Evolutionary conservation across 2,113 vertebrate species (phyloP).

Genomic region (Halcyon senegalensis): DNA sequence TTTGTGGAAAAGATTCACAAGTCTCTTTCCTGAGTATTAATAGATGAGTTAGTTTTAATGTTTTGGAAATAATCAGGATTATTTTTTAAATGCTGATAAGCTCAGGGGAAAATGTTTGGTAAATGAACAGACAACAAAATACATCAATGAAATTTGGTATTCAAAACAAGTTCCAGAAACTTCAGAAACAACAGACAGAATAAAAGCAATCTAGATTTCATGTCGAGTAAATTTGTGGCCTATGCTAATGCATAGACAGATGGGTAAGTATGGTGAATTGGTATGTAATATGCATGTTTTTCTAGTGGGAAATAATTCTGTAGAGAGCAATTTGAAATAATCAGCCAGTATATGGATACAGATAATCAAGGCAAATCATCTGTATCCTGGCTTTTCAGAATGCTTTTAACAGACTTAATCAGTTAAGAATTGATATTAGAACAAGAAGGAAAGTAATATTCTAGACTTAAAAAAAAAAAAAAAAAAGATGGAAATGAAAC

Average conservation of each 20-base stretch:
- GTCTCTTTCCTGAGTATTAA: neutral
- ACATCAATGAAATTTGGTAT: neutral
- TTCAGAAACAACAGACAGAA: neutral
- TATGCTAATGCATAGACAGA: neutral
- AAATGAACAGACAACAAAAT: neutral
- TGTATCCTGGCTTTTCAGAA: neutral
- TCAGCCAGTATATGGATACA: neutral
- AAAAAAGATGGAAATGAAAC: neutral
- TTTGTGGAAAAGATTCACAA: neutral
- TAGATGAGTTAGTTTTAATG: neutral
- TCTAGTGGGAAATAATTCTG: neutral
- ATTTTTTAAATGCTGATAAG: neutral
- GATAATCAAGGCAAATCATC: neutral
- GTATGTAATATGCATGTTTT: neutral
- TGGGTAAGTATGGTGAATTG: neutral
- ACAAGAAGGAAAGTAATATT: neutral
- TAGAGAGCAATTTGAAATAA: neutral
- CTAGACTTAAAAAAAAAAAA: neutral
- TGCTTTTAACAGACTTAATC: neutral
- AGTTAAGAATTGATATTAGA: neutral
- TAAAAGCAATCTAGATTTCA: neutral
- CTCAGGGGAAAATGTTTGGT: neutral
- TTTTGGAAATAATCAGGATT: neutral
- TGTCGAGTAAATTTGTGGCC: neutral
- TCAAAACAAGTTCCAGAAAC: neutral